Evolutionary conservation across 2,797 vertebrate genomes (phyloP).

Genomic region (Podargus strigoides): DNA sequence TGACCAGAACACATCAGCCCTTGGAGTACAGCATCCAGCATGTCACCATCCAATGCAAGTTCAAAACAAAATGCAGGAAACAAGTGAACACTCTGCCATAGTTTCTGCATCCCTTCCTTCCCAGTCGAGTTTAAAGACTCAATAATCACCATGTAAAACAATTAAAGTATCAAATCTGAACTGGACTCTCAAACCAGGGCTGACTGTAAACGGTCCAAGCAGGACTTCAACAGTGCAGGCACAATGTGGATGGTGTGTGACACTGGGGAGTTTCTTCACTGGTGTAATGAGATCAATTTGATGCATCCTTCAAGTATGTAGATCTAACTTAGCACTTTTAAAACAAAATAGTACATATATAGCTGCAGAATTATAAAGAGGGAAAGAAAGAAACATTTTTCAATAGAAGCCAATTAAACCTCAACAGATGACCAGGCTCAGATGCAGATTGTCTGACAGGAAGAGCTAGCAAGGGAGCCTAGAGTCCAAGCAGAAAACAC

Average conservation of each 20-base stretch:
- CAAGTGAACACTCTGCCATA: not conserved
- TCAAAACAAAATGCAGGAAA: not conserved
- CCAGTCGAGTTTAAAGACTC: not conserved
- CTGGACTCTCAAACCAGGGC: not conserved
- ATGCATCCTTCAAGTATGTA: not conserved
- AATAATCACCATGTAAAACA: not conserved
- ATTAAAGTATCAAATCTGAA: not conserved
- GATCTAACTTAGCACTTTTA: not conserved
- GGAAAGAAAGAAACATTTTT: not conserved
- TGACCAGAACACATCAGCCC: not conserved
- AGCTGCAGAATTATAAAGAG: not conserved
- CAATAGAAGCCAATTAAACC: not conserved
- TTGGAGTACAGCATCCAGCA: too few species aligned
- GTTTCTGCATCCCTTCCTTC: not conserved
- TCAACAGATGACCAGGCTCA: not conserved
- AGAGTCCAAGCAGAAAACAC: not conserved
- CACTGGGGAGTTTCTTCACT: not conserved
- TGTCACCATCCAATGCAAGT: not conserved
- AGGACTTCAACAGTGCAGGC: not conserved
- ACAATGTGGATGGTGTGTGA: not conserved
- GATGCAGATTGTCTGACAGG: not conserved
- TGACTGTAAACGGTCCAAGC: not conserved
- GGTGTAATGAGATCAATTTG: not conserved
- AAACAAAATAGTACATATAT: not conserved
- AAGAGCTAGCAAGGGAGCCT: not conserved